Conservation (phyloP, 2,888 invertebrate species). For the Elmis aenea region DNA sequence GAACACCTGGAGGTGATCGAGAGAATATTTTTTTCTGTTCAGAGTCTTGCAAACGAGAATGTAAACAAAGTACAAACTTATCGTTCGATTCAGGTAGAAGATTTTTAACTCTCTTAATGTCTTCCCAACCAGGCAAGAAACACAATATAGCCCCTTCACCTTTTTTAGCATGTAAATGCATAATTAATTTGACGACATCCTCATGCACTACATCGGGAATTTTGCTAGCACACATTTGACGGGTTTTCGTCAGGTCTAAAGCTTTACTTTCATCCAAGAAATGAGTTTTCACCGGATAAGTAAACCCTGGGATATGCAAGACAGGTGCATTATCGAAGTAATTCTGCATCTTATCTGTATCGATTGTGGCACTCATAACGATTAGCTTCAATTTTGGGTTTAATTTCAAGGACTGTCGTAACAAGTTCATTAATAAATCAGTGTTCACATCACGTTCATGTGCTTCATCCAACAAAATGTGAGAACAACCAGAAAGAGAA, state of each 20-base stretch:
- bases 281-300: slow-evolving; percentile 56
- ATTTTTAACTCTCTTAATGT: slow-evolving; percentile 54
- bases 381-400: slow-evolving; percentile 57
- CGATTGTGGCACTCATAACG: slow-evolving; percentile 71
- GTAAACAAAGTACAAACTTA: slow-evolving; percentile 37
- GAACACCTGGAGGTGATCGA: slow-evolving; percentile 47
- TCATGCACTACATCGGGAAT: slow-evolving; percentile 49
- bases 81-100: slow-evolving; percentile 43
- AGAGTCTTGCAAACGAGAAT: slow-evolving; percentile 52
- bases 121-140: slow-evolving; percentile 72
- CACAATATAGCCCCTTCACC: slow-evolving; percentile 65
- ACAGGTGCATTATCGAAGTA: slow-evolving; percentile 48
- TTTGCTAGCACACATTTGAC: slow-evolving; percentile 37
- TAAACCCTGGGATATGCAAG: slow-evolving; percentile 49
- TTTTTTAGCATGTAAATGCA: slow-evolving; percentile 54
- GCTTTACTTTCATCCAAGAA: slow-evolving; percentile 53
- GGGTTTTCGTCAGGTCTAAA: slow-evolving; percentile 40
- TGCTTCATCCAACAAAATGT: slow-evolving; percentile 69
- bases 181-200: slow-evolving; percentile 50
- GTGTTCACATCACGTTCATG: slow-evolving; percentile 68
- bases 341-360: slow-evolving; percentile 56
- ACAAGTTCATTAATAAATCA: slow-evolving; percentile 58
- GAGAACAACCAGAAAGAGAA: slow-evolving; percentile 54
- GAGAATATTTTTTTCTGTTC: slow-evolving; percentile 59
- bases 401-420: slow-evolving; percentile 51